Evolutionary conservation across 2,797 vertebrate species (phyloP).

Genomic region (Poeciliopsis turneri): DNA sequence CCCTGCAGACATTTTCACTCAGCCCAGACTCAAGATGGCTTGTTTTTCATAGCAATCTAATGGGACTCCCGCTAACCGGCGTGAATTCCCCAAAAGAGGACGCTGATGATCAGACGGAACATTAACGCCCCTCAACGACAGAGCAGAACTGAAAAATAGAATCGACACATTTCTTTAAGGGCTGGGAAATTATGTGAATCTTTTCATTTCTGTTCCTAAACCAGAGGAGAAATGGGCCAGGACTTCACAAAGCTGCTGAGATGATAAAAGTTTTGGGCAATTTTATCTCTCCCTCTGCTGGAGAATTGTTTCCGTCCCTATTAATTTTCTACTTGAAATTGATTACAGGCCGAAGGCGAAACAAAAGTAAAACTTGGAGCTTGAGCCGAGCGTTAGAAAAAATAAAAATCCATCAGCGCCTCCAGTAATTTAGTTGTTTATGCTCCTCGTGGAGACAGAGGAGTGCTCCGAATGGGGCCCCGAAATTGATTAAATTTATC

Average conservation of each 20-base stretch:
- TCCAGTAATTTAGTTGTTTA: background rate
- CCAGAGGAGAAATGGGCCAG: slow-evolving; percentile 15
- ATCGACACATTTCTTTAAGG: slow-evolving; percentile 22
- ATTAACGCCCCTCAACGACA: slow-evolving; percentile 29
- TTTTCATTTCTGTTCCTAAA: slow-evolving; percentile 13
- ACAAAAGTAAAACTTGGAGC: slow-evolving; percentile 14
- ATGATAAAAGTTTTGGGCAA: slow-evolving; percentile 26
- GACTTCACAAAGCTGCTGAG: slow-evolving; percentile 25
- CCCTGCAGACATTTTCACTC: background rate
- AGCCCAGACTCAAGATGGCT: slow-evolving; percentile 26
- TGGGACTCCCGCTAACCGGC: slow-evolving; percentile 34
- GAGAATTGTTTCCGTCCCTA: slow-evolving; percentile 17
- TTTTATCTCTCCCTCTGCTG: slow-evolving; percentile 11
- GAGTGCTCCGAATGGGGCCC: background rate
- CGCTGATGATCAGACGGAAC: slow-evolving; percentile 49
- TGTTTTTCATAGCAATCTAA: slow-evolving; percentile 44
- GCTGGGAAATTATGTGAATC: slow-evolving; percentile 31
- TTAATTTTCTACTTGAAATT: slow-evolving; percentile 25
- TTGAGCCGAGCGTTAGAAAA: background rate
- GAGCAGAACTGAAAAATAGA: slow-evolving; percentile 30
- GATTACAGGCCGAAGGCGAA: slow-evolving; percentile 26
- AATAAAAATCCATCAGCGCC: background rate
- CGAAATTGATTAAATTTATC: background rate
- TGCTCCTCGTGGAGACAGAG: background rate
- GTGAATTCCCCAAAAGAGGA: slow-evolving; percentile 28